A percentile compares a stretch with the other conserved stretches of the same genome.
phyloP scores from a whole-genome alignment of 1,140 invertebrate genomes.

The Acromyrmex charruanus region DNA sequence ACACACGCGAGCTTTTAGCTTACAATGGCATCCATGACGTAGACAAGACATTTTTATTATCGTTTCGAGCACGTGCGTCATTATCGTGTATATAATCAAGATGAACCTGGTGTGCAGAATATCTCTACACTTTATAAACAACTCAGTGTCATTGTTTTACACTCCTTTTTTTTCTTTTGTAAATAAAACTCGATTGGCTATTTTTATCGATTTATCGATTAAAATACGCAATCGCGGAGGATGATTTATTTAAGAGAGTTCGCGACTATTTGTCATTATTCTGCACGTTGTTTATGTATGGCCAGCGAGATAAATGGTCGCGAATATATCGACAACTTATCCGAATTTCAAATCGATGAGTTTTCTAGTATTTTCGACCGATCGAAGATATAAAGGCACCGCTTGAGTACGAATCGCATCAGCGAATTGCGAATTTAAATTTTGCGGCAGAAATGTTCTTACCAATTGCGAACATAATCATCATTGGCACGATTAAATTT shows the following conservation, averaged over 20 bases:
- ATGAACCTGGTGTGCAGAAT: neutral
- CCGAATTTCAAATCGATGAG: conserved; percentile 75
- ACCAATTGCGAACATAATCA: neutral
- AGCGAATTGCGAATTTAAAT: conserved; percentile 38
- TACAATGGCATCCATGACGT: conserved; percentile 58
- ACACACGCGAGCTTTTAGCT: conserved; percentile 58
- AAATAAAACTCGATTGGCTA: neutral
- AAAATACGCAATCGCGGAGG: neutral
- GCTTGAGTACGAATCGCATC: neutral
- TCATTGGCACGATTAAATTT: conserved; percentile 9
- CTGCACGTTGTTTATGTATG: neutral
- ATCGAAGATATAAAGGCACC: neutral
- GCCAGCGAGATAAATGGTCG: conserved; percentile 7
- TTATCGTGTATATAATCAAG: conserved; percentile 19
- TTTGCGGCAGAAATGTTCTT: neutral
- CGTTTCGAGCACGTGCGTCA: conserved; percentile 54
- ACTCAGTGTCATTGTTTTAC: neutral
- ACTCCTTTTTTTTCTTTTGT: neutral
- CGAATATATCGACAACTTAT: conserved; percentile 42
- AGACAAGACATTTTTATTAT: conserved; percentile 47
- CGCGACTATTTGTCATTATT: neutral
- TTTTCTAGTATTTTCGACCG: conserved; percentile 45
- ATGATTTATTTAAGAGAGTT: conserved; percentile 19
- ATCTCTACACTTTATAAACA: neutral
- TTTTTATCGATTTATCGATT: neutral